phyloP scores from a whole-genome alignment of 2,797 vertebrate species.

The Pantherophis alleghaniensis region DNA sequence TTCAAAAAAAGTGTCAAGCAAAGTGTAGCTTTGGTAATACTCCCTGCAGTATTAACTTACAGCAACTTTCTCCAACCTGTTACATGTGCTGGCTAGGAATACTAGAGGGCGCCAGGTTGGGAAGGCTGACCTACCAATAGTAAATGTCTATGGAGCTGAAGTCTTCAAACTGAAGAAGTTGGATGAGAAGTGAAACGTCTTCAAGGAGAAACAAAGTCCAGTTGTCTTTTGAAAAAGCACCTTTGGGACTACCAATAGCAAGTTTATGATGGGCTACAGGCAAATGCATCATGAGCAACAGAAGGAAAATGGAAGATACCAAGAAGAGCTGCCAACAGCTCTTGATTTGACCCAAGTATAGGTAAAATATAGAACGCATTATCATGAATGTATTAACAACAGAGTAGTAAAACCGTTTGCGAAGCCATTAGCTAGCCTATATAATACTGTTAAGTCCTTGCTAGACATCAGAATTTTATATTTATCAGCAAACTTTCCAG shows the following conservation, averaged over 20 bases:
- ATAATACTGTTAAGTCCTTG: neutral
- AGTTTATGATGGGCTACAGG: fast-evolving
- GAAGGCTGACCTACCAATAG: neutral
- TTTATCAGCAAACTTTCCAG: neutral
- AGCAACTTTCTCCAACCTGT: neutral
- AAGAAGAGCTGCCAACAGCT: neutral
- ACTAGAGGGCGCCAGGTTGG: neutral
- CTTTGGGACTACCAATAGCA: neutral
- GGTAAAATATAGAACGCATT: neutral
- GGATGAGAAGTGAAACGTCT: neutral
- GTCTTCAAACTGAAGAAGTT: neutral
- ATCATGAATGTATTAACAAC: neutral
- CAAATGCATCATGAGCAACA: neutral
- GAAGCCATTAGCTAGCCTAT: neutral
- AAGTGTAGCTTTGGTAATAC: neutral
- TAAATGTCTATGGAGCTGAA: neutral
- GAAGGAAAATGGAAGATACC: neutral
- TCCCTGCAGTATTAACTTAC: neutral
- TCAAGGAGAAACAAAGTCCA: neutral
- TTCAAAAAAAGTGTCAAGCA: neutral
- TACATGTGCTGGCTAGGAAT: neutral
- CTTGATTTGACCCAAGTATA: neutral
- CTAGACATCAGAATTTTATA: neutral
- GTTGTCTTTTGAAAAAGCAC: neutral
- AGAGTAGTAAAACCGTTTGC: neutral